These are phyloP conservation scores for Spheniscus mendiculus DNA, from an alignment of 2,113 vertebrate genomes.

Conservation along the genomic window DNA sequence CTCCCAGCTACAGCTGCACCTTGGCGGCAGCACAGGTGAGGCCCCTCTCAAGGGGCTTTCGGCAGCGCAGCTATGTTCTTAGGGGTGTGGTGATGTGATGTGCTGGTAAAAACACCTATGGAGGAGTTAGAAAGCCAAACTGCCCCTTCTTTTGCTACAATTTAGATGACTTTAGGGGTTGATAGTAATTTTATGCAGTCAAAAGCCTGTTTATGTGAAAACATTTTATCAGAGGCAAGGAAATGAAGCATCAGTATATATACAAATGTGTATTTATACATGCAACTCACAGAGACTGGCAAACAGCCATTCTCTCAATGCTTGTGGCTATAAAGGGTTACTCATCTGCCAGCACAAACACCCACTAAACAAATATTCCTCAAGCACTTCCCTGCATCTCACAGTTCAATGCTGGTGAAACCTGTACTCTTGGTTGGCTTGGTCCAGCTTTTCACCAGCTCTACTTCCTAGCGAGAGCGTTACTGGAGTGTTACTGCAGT, in stretches of 20 bases:
- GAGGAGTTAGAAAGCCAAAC: background rate
- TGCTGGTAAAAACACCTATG: background rate
- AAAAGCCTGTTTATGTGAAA: background rate
- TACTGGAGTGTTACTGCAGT: background rate
- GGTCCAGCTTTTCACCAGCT: background rate
- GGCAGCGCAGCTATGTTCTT: background rate
- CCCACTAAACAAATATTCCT: background rate
- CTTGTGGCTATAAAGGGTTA: background rate
- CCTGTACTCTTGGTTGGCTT: background rate
- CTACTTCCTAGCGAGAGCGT: background rate
- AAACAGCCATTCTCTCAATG: background rate
- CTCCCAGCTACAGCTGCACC: background rate
- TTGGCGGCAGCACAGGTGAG: rapidly evolving
- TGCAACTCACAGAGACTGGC: background rate
- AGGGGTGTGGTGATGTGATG: no score
- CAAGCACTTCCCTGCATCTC: background rate
- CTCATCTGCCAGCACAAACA: background rate
- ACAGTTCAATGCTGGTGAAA: background rate
- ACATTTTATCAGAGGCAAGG: background rate
- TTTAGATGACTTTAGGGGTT: background rate
- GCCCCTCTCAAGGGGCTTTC: background rate
- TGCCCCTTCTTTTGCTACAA: background rate
- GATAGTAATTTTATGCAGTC: background rate
- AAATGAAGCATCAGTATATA: background rate
- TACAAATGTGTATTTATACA: background rate